Conservation (phyloP, 30 jellyfish, hydroid and myxozoan species). For the Aurelia coerulea region DNA sequence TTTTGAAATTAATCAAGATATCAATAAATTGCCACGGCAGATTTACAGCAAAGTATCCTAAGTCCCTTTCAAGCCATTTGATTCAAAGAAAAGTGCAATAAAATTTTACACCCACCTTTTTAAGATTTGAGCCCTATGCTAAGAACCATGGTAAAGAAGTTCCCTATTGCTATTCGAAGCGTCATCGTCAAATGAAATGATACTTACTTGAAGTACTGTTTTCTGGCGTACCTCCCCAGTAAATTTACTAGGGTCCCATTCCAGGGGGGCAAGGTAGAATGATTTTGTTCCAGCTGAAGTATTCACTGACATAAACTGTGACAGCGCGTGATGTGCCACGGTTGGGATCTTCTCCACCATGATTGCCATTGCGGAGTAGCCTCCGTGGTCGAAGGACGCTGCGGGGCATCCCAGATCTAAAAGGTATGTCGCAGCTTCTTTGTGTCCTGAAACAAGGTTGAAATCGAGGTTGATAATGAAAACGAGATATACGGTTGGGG, state of each 20-base stretch:
- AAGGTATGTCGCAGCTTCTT: conserved; percentile 73
- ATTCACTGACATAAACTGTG: conserved; percentile 65
- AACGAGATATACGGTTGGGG: neutral
- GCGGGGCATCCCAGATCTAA: conserved; percentile 93
- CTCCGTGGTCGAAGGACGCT: conserved; percentile 71
- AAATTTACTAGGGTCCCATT: conserved; percentile 46
- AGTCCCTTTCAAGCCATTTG: no score
- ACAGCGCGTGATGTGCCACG: conserved; percentile 79
- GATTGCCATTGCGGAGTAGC: conserved; percentile 74
- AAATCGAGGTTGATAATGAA: neutral
- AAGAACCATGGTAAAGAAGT: no score
- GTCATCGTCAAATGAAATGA: neutral
- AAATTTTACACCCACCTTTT: no score
- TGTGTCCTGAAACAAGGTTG: conserved; percentile 51
- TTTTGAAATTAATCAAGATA: no score
- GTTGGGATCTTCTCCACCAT: conserved; percentile 95
- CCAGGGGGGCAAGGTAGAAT: conserved; percentile 78
- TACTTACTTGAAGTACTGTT: conserved; percentile 53
- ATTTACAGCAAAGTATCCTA: no score
- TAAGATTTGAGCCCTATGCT: no score
- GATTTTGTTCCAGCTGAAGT: conserved; percentile 50
- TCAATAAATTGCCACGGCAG: no score
- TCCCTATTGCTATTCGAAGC: no score
- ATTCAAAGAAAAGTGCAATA: no score
- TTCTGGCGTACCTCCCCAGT: conserved; percentile 7